These are phyloP conservation scores for Mus caroli DNA, from an alignment of 2,797 vertebrate genomes.

Conservation along the genomic window DNA sequence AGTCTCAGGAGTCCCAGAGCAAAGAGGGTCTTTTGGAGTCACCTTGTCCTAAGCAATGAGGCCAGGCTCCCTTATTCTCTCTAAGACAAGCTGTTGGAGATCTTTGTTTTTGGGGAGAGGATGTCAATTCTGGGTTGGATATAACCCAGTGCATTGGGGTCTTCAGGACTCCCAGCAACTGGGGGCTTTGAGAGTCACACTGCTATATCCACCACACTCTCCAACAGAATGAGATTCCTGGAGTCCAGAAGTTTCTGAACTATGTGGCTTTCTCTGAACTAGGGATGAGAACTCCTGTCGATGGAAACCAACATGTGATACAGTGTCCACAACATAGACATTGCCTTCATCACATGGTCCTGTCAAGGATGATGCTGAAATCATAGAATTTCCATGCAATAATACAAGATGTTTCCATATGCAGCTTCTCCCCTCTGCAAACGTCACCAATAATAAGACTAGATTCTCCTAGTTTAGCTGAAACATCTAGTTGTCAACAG, in stretches of 20 bases:
- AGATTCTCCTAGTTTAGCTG: background rate
- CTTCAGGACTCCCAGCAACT: background rate
- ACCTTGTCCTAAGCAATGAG: background rate
- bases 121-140: background rate
- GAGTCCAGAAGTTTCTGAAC: background rate
- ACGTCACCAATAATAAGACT: background rate
- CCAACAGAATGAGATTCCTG: background rate
- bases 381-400: background rate
- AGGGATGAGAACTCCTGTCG: background rate
- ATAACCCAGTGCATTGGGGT: background rate
- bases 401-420: background rate
- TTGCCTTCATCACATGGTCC: background rate
- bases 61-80: too few relatives aligned
- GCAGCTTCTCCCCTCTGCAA: background rate
- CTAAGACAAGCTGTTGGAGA: background rate
- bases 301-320: background rate
- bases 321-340: background rate
- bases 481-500: background rate
- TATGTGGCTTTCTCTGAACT: background rate
- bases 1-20: background rate
- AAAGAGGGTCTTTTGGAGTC: background rate
- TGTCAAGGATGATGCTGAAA: background rate
- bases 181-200: background rate
- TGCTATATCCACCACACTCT: fast-evolving
- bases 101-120: background rate